Base-by-base conservation (phyloP, 1,140 invertebrate genomes). In the Drosophila teissieri region DNA sequence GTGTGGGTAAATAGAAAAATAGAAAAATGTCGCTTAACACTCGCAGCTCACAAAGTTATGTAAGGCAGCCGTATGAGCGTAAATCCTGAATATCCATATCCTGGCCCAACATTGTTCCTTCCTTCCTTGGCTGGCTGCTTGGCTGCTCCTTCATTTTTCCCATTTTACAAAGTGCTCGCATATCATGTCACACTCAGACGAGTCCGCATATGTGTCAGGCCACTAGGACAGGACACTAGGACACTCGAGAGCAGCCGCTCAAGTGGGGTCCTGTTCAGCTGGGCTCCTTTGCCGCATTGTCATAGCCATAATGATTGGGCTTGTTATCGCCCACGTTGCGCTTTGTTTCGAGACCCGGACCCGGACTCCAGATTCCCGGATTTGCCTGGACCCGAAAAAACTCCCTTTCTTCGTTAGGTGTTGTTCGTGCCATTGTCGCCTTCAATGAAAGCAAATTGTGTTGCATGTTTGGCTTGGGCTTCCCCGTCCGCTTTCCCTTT, bases 161-260 rank as follows among this genome's bases (percentile, higher is more conserved):
- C 84, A 89, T 89, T 89, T 89, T 84, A 89, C 84, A 89, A 89
- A 89, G 84, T 90, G 88, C 88, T 88, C 88, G 88, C 88, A 91
- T 91, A 91, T 90, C 82, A 88, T 91, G 88, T 91, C 88, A 90
- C 82, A 91, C 77, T 81, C 88, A 91, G 80, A 76, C 88, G 80
- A 78, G 12, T 70, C 80, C 80, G 58, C 85, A 89, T 89, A 89
- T 89, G 84, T 89, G 84, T 89, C 84, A 89, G 72, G 83, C 64
- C 64, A 85, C 55, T 63, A 67, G 57, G 61, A 78, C 46, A 75
- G 52, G 52, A 63, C 63, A 64, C 46, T 17, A 40, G 53, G 60
- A 63, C 68, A 46, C 69, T 80, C 68, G 75, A 81, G 74, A 75
- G 60, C 67, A 55, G 63, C 67, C 67, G 51, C 64, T 72, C 68